Evolutionary conservation across 2,113 vertebrate species (phyloP).

Genomic region (Genyomyrus donnyi): DNA sequence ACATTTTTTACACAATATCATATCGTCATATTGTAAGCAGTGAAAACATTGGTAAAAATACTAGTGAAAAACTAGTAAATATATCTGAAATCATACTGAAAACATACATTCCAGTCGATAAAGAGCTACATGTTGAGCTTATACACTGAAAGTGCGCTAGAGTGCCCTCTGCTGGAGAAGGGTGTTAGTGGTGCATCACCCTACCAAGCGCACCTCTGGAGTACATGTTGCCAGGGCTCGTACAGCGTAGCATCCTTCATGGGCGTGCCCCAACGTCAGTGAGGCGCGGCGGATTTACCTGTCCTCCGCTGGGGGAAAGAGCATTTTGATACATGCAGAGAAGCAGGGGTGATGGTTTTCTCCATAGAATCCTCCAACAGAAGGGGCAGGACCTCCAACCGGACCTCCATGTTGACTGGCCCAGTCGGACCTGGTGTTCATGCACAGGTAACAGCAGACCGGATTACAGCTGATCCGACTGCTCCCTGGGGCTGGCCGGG

Average conservation of each 20-base stretch:
- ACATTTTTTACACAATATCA: conserved; percentile 6
- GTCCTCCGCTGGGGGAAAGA: not conserved
- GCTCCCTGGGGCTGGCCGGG: conserved; percentile 20
- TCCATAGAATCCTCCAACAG: not conserved
- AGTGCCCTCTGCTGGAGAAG: conserved; percentile 4
- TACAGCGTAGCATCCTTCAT: not conserved
- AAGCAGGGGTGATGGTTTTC: not conserved
- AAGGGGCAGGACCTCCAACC: not conserved
- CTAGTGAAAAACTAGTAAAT: conserved; percentile 18
- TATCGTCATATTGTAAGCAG: not conserved
- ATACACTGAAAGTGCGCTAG: not conserved
- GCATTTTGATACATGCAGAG: not conserved
- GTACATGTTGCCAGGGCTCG: no score
- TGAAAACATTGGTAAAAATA: conserved; percentile 19
- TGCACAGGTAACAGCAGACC: not conserved
- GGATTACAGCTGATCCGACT: conserved; percentile 42
- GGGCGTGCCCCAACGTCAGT: not conserved
- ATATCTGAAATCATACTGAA: not conserved
- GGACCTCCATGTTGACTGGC: not conserved
- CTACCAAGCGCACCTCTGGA: not conserved
- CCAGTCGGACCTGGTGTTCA: not conserved
- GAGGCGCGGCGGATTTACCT: not conserved
- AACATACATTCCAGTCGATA: not conserved
- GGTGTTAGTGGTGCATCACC: not conserved
- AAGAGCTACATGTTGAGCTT: not conserved